These are phyloP conservation scores for Elymnias hypermnestra DNA, from an alignment of 1,140 invertebrate species.

Conservation along the genomic window DNA sequence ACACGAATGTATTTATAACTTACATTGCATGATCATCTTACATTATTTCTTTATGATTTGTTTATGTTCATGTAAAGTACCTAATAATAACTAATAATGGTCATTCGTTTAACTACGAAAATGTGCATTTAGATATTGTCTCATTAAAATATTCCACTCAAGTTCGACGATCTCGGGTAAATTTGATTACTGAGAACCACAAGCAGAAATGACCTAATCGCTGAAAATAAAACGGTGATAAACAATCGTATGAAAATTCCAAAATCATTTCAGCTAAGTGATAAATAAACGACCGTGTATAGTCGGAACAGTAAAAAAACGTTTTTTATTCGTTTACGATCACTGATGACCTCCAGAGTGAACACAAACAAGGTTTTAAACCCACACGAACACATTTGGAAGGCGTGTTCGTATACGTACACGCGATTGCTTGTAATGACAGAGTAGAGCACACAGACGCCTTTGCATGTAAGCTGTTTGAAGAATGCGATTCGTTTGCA, in stretches of 20 bases:
- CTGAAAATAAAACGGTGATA: slow-evolving; percentile 38
- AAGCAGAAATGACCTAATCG: slow-evolving; percentile 26
- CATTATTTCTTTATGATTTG: too few species aligned
- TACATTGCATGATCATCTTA: too few species aligned
- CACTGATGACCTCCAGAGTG: slow-evolving; percentile 45
- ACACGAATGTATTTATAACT: too few species aligned
- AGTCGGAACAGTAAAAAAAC: slow-evolving; percentile 28
- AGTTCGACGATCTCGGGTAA: slow-evolving; percentile 2
- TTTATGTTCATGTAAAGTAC: too few species aligned
- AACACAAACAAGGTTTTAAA: slow-evolving; percentile 38
- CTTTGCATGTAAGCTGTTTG: slow-evolving; percentile 30
- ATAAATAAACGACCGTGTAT: slow-evolving; percentile 32
- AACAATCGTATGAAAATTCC: slow-evolving; percentile 22
- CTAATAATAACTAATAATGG: too few species aligned
- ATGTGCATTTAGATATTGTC: too few species aligned
- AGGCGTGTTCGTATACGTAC: slow-evolving; percentile 58
- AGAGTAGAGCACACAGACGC: slow-evolving; percentile 35
- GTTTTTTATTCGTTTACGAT: slow-evolving; percentile 36
- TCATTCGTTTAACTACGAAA: too few species aligned
- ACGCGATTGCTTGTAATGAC: slow-evolving; percentile 37
- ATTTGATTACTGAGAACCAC: neutral
- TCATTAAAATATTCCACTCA: neutral
- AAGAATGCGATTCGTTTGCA: slow-evolving; percentile 63
- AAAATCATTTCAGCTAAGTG: slow-evolving; percentile 28
- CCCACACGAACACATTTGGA: slow-evolving; percentile 36